Conservation (phyloP, 2,113 vertebrate species). For the Lycaon pictus region DNA sequence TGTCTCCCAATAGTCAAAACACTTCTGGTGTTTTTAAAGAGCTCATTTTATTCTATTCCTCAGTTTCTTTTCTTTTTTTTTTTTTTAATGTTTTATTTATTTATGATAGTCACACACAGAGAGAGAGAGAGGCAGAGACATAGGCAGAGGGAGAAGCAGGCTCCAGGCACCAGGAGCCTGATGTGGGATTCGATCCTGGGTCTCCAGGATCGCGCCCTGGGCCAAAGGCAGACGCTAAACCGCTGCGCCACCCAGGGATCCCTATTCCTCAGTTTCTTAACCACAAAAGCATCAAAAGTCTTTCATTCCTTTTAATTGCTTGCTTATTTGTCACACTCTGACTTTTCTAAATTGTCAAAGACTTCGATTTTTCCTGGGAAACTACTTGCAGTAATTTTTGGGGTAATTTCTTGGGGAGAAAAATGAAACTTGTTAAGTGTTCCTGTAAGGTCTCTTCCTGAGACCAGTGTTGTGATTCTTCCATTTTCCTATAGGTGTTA, state of each 20-base stretch:
- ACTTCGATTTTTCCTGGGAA: neutral
- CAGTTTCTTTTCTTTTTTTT: too few relatives aligned
- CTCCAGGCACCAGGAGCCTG: too few relatives aligned
- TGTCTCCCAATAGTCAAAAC: neutral
- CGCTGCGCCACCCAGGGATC: too few relatives aligned
- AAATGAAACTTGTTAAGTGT: neutral
- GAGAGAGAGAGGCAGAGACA: too few relatives aligned
- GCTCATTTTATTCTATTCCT: constrained; percentile 5
- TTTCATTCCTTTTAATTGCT: constrained; percentile 33
- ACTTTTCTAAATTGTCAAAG: constrained; percentile 52
- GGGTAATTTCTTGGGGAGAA: neutral
- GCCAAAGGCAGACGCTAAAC: too few relatives aligned
- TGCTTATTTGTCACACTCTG: constrained; percentile 11
- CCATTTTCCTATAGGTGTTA: neutral
- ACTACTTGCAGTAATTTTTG: constrained; percentile 3
- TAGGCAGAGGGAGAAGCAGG: too few relatives aligned
- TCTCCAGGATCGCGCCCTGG: too few relatives aligned
- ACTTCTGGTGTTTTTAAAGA: constrained; percentile 17
- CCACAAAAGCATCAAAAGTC: neutral
- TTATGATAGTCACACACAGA: too few relatives aligned
- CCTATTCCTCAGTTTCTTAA: constrained; percentile 35
- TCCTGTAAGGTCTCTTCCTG: neutral
- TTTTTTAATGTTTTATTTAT: too few relatives aligned
- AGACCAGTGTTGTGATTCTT: neutral
- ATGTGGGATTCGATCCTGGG: too few relatives aligned